Percentiles rank a stretch among this genome's conserved stretches.
Conservation (phyloP, 1,140 invertebrate genomes). For the Papilio helenus region DNA sequence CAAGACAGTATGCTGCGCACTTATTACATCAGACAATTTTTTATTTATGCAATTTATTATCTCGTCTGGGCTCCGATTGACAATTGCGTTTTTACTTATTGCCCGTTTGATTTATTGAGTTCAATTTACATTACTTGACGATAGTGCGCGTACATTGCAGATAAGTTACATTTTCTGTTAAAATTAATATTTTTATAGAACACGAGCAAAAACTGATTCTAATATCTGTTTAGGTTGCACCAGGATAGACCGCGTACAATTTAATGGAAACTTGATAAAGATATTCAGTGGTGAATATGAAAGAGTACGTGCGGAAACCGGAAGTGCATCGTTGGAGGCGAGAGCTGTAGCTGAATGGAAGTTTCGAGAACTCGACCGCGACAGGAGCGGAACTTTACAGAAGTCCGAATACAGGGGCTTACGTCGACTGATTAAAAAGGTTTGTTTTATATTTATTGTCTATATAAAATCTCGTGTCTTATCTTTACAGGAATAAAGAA, state of each 20-base stretch:
- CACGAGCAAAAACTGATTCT: neutral
- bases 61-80: slow-evolving; percentile 28
- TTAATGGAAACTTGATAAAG: slow-evolving; percentile 92
- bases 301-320: slow-evolving; percentile 62
- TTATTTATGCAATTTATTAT: slow-evolving; percentile 28
- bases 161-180: neutral
- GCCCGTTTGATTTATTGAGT: slow-evolving; percentile 35
- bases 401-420: slow-evolving; percentile 92
- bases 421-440: slow-evolving; percentile 90
- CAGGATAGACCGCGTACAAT: slow-evolving; percentile 87
- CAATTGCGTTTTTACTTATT: slow-evolving; percentile 35
- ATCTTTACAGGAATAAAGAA: neutral
- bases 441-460: neutral
- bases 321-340: slow-evolving; percentile 52
- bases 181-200: neutral
- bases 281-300: slow-evolving; percentile 92
- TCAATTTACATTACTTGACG: slow-evolving; percentile 28
- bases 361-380: slow-evolving; percentile 90
- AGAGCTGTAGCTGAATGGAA: slow-evolving; percentile 92
- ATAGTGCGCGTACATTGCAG: slow-evolving; percentile 17
- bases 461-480: neutral
- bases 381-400: slow-evolving; percentile 89
- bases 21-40: slow-evolving; percentile 30
- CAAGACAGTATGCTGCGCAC: slow-evolving; percentile 3
- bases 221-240: slow-evolving; percentile 83